Percentiles rank a stretch among this genome's conserved stretches.
Evolutionary conservation across 2,797 vertebrate genomes (phyloP).

Genomic region (Sebastolobus alascanus): DNA sequence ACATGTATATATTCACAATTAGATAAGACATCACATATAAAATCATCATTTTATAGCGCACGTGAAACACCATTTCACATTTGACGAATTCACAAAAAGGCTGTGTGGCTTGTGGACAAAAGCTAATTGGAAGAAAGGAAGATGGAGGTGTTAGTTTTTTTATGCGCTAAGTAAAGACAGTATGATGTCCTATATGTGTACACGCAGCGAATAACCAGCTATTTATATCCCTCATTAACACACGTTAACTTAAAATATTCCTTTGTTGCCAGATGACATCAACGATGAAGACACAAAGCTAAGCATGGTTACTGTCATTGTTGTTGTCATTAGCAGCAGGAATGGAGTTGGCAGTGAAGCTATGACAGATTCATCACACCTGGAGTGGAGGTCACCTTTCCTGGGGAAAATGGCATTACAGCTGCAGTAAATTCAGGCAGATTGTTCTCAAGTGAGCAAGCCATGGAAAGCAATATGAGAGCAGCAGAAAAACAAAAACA

Average conservation of each 20-base stretch:
- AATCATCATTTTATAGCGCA: not conserved
- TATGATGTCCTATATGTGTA: not conserved
- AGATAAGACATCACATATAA: not conserved
- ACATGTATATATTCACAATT: not conserved
- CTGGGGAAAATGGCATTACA: slow-evolving; percentile 61
- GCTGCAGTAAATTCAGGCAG: slow-evolving; percentile 71
- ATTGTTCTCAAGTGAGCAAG: slow-evolving; percentile 67
- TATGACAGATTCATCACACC: slow-evolving; percentile 65
- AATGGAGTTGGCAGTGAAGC: slow-evolving; percentile 27
- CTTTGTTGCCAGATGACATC: not conserved
- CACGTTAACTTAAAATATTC: slow-evolving; percentile 1
- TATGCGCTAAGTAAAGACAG: not conserved
- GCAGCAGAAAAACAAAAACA: slow-evolving; percentile 71
- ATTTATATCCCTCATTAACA: slow-evolving; percentile 21
- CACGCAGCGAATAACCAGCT: not conserved
- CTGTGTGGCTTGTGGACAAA: not conserved
- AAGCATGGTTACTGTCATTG: not conserved
- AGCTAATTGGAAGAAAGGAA: not conserved
- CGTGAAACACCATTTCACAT: not conserved
- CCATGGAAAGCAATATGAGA: slow-evolving; percentile 64
- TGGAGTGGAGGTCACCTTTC: slow-evolving; percentile 77
- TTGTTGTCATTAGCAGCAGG: slow-evolving; percentile 41
- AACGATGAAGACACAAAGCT: slow-evolving; percentile 2
- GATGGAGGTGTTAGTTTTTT: not conserved
- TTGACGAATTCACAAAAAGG: not conserved